Conservation (phyloP, 1,140 invertebrate genomes). For the Ladona fulva region DNA sequence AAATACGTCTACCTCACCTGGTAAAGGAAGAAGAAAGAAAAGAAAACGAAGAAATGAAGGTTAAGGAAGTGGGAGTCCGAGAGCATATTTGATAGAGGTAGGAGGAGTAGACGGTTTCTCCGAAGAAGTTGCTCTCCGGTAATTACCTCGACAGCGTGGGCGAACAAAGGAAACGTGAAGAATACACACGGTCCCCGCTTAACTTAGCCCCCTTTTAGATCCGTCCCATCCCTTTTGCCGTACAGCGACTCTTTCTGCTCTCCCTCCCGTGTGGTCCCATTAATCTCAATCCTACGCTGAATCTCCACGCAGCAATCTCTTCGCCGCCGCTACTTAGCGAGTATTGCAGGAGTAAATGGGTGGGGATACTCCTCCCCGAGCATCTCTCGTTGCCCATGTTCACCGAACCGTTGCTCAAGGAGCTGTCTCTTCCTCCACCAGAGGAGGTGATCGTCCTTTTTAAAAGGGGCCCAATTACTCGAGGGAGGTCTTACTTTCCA, state of each 20-base stretch:
- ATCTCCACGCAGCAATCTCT: background rate
- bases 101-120: background rate
- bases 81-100: background rate
- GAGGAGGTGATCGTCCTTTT: background rate
- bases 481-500: background rate
- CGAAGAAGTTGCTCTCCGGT: background rate
- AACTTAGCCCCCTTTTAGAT: background rate
- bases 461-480: background rate
- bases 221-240: background rate
- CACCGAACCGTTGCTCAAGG: background rate
- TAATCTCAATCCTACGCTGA: background rate
- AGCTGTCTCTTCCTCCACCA: background rate
- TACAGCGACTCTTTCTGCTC: background rate
- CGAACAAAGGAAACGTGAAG: slow-evolving; percentile 4
- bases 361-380: background rate
- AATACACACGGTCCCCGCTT: background rate
- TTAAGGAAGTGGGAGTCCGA: background rate
- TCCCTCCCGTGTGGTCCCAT: background rate
- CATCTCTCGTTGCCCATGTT: background rate
- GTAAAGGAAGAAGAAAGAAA: background rate
- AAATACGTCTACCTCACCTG: background rate
- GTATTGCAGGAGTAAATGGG: background rate
- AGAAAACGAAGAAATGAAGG: background rate
- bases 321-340: background rate
- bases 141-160: background rate